Percentiles rank a stretch among this genome's conserved stretches.
Conservation (phyloP, 2,888 invertebrate genomes). For the Platerodrilus igneus region DNA sequence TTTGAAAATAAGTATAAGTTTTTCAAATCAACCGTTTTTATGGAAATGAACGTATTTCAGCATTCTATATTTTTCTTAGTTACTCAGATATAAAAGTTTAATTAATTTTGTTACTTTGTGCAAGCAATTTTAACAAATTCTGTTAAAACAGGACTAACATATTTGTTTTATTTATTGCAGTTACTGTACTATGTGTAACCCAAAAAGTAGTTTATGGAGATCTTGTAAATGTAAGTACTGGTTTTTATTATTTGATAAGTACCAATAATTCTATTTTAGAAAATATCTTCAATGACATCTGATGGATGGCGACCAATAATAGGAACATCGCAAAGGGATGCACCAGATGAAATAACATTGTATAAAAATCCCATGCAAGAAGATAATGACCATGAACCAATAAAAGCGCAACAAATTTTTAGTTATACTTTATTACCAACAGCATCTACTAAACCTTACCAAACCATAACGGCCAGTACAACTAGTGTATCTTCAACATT, state of each 20-base stretch:
- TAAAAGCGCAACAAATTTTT: conserved; percentile 24
- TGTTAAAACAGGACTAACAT: background rate
- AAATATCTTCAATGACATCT: conserved; percentile 53
- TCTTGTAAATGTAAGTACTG: conserved; percentile 19
- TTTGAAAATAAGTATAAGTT: too few relatives aligned
- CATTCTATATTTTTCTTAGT: too few relatives aligned
- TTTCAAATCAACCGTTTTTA: background rate
- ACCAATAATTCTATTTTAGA: too few relatives aligned
- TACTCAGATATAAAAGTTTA: too few relatives aligned
- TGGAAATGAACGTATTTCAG: too few relatives aligned
- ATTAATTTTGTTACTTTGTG: too few relatives aligned
- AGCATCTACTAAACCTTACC: conserved; percentile 17
- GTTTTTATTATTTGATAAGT: conserved; percentile 2
- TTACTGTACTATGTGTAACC: conserved; percentile 17
- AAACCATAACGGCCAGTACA: conserved; percentile 14
- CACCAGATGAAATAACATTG: conserved; percentile 34
- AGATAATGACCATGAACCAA: conserved; percentile 29
- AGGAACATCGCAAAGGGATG: conserved; percentile 35
- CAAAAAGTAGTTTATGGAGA: conserved; percentile 16
- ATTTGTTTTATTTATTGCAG: conserved; percentile 12
- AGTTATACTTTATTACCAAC: conserved; percentile 17
- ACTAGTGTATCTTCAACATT: conserved; percentile 2
- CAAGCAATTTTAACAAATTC: conserved; percentile 1
- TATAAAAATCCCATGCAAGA: conserved; percentile 35
- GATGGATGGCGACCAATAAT: conserved; percentile 62